phyloP scores from a whole-genome alignment of 2,797 vertebrate genomes.

The Meda fulgida region DNA sequence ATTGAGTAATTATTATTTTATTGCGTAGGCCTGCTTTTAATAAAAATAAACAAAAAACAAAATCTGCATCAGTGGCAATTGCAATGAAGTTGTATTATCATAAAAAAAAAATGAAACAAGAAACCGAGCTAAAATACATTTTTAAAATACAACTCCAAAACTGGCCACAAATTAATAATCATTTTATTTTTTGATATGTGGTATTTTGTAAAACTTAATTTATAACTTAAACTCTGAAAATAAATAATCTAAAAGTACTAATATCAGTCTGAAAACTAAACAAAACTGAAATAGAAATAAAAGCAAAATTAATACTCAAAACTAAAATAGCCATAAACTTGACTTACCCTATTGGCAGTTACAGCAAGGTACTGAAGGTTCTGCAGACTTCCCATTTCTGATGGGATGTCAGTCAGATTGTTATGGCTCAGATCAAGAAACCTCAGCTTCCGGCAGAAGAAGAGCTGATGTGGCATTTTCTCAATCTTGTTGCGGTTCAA shows the following conservation, averaged over 20 bases:
- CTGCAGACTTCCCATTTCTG: conserved; percentile 91
- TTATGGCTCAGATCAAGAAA: conserved; percentile 98
- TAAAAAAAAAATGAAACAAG: neutral
- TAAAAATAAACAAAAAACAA: neutral
- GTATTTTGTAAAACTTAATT: neutral
- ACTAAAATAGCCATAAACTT: neutral
- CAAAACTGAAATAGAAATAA: neutral
- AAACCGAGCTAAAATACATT: neutral
- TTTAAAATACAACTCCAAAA: neutral
- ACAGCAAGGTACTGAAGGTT: conserved; percentile 95
- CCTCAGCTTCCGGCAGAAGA: conserved; percentile 94
- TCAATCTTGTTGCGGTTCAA: conserved; percentile 99
- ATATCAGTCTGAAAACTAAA: neutral
- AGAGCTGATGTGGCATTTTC: conserved; percentile 94
- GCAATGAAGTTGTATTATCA: neutral
- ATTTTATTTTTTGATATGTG: neutral
- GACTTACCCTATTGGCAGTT: conserved; percentile 90
- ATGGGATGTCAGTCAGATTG: conserved; percentile 88
- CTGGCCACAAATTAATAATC: neutral
- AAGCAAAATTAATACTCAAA: neutral
- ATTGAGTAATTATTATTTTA: neutral
- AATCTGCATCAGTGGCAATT: neutral
- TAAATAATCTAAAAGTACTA: neutral
- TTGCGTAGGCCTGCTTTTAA: neutral
- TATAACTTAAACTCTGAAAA: neutral